phyloP scores from a whole-genome alignment of 2,113 vertebrate genomes.

The Albula goreensis region DNA sequence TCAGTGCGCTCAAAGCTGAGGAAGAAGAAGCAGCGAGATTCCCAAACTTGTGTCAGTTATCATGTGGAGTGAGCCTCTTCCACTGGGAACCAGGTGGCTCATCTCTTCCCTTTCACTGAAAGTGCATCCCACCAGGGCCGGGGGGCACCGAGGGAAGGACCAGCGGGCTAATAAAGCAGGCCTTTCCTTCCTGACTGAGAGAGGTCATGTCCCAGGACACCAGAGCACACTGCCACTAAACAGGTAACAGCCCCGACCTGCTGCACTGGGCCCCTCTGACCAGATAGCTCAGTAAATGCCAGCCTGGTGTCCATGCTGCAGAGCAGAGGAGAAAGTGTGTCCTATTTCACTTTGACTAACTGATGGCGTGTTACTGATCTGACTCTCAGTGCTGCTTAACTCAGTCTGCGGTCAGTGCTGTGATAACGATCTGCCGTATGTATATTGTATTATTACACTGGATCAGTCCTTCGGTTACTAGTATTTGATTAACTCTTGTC shows the following conservation, averaged over 20 bases:
- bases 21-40: background rate
- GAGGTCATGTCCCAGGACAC: slow-evolving; percentile 5
- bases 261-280: slow-evolving; percentile 16
- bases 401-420: no score
- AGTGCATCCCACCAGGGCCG: slow-evolving; percentile 51
- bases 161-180: slow-evolving; percentile 41
- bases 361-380: no score
- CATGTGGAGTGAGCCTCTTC: slow-evolving; percentile 30
- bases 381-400: no score
- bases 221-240: slow-evolving; percentile 24
- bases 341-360: background rate
- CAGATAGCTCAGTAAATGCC: background rate
- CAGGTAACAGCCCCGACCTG: slow-evolving; percentile 19
- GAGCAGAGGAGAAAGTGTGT: background rate
- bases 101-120: slow-evolving; percentile 62
- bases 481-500: no score
- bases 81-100: slow-evolving; percentile 66
- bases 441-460: no score
- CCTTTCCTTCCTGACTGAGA: slow-evolving; percentile 41
- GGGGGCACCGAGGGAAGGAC: slow-evolving; percentile 45
- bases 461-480: no score
- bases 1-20: no score
- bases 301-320: background rate
- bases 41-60: background rate
- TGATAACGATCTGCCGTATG: no score